Evolutionary conservation across 2,888 invertebrate genomes (phyloP), one percentile per base, ranked within the genome.

Genomic region (Galerucella calmariensis): DNA sequence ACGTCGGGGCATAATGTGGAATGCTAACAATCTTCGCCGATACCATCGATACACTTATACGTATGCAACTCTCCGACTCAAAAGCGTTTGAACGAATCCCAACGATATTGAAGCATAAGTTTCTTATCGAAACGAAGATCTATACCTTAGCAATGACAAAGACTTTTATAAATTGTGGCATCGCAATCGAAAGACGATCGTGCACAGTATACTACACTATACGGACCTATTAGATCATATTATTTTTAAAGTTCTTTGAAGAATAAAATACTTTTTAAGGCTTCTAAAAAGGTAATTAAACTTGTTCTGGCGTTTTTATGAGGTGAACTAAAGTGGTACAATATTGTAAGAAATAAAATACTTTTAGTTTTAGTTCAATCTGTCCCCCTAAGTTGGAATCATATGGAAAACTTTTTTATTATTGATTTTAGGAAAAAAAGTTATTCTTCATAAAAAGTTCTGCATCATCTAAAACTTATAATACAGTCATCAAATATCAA

Each of bases 111-210:
- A 46, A 66, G 51, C 46, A 24, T 66, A 35, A 48, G 20, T 20
- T 69, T 35, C 65, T 73, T 66, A 69, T 65, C 69, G 10, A 61
- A 10, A 12, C 1, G 61, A 48, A n/a, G 16, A 69, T 69, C 69
- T 62, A 62, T 62, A 61, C 20, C 61, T 20, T 10, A 59, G 24
- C 46, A 69, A 69, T 69, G 69, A 69, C 69, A 69, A 63, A 63
- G 69, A 69, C 48, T 51, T 63, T 69, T 63, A 63, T 66, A 71
- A 67, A 74, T 71, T 58, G 71, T 67, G 58, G 27, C 67, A 67
- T 70, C 67, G 67, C 63, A 61, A 44, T 70, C 71, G 67, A 41
- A 41, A 41, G 35, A 41, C 35, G 65, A 67, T 74, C 67, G 71
- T 70, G 74, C 51, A 63, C 61, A 16, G 16, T 20, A 69, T 63